A percentile compares a stretch with the other conserved stretches of the same genome.
These are phyloP conservation scores for Dryocosmus kuriphilus DNA, from an alignment of 2,888 invertebrate species.

Conservation along the genomic window DNA sequence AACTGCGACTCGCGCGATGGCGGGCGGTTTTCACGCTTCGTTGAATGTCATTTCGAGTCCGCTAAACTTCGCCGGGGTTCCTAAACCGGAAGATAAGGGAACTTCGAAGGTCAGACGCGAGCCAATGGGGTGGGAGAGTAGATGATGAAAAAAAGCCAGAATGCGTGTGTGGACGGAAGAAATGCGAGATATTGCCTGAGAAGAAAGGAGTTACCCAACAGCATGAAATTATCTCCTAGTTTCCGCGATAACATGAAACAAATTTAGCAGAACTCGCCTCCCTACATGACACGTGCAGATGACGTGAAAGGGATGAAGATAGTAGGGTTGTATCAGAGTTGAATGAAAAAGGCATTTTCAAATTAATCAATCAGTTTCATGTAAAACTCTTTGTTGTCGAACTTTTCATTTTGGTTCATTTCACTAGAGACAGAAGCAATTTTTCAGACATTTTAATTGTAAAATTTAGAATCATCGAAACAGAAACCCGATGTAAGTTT, in stretches of 20 bases:
- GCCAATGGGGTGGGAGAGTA: background rate
- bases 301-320: conserved; percentile 21
- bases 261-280: conserved; percentile 17
- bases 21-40: conserved; percentile 50
- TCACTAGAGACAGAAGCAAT: too few species aligned
- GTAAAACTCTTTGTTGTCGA: background rate
- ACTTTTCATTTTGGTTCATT: too few species aligned
- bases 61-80: conserved; percentile 44
- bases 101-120: conserved; percentile 20
- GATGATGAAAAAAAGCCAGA: conserved; percentile 6
- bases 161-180: conserved; percentile 19
- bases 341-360: background rate
- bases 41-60: conserved; percentile 47
- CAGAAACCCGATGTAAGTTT: too few species aligned
- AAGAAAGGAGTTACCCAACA: conserved; percentile 33
- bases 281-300: conserved; percentile 11
- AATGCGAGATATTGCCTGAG: conserved; percentile 29
- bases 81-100: conserved; percentile 43
- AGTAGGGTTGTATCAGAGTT: background rate
- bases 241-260: conserved; percentile 34
- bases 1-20: conserved; percentile 25
- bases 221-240: conserved; percentile 14
- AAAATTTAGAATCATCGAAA: too few species aligned
- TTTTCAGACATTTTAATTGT: too few species aligned
- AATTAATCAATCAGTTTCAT: background rate